A percentile compares a stretch with the other conserved stretches of the same genome.
Evolutionary conservation across 2,888 invertebrate genomes (phyloP).

Genomic region (Nemotelus pantherinus): DNA sequence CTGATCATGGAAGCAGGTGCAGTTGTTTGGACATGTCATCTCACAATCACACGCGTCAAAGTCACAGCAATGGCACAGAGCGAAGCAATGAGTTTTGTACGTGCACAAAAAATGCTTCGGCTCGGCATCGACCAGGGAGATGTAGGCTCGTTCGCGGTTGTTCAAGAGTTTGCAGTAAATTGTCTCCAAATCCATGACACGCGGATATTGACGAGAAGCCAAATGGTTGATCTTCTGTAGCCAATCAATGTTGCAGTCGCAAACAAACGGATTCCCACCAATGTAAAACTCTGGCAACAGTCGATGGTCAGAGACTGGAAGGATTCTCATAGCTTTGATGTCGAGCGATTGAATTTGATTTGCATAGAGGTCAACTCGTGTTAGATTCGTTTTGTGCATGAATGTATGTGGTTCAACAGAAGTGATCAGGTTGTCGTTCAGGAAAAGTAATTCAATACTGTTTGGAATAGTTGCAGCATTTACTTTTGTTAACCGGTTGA

Average conservation of each 20-base stretch:
- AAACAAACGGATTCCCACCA: constrained; percentile 92
- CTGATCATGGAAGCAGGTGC: constrained; percentile 94
- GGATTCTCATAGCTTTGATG: constrained; percentile 84
- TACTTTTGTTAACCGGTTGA: constrained; percentile 84
- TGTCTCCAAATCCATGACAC: constrained; percentile 88
- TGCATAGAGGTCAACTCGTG: constrained; percentile 90
- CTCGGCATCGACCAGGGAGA: constrained; percentile 87
- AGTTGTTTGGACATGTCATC: constrained; percentile 94
- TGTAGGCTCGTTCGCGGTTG: constrained; percentile 83
- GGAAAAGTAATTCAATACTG: constrained; percentile 84
- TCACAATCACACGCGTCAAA: constrained; percentile 98
- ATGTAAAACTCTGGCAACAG: constrained; percentile 90
- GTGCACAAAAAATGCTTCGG: constrained; percentile 91
- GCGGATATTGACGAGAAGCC: constrained; percentile 86
- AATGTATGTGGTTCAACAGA: constrained; percentile 89
- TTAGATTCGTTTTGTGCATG: constrained; percentile 86
- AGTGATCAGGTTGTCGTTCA: constrained; percentile 89
- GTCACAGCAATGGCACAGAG: constrained; percentile 94
- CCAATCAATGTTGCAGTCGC: constrained; percentile 97
- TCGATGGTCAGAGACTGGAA: constrained; percentile 79
- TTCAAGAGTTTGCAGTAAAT: constrained; percentile 89
- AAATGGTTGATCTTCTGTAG: constrained; percentile 89
- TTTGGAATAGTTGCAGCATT: constrained; percentile 81
- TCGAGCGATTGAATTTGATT: constrained; percentile 92
- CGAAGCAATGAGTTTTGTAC: constrained; percentile 93